Base-by-base conservation (phyloP, 2,113 vertebrate species). In the Pollachius pollachius region DNA sequence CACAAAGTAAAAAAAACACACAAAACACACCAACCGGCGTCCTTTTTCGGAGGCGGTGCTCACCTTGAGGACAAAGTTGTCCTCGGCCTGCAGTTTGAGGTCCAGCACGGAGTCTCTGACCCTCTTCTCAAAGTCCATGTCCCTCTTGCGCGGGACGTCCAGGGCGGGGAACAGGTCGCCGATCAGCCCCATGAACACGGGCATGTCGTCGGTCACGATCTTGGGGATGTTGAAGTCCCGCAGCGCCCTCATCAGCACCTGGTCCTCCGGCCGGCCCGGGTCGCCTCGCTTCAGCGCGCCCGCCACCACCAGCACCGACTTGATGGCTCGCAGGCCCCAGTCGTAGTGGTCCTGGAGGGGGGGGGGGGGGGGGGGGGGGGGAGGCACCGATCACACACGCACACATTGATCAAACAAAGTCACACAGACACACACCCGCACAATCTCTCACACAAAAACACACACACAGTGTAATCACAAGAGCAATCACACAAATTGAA, bases 11-110 rank as follows among this genome's bases (percentile, higher is more conserved):
- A 34, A 34, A 6, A 34, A 48, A 13, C 12, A 8, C 41, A 13
- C 41, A 48, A 48, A 48, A 48, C 9, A 23, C 23, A 23, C 23
- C 23, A 9, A 48, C 9, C 12, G 41, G 8, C 41, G 41, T 9
- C 9, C 6, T 48, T 63, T 15, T 63, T 15, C 15, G 13, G 17
- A 25, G 4, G 18, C 70, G 15, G 0, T 1, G 15, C 68, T 73
- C 82, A 99, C 97, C 92, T 98, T 99, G 19, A 99, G 92, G 52
- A 99, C 90, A 82, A 99, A 99, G 86, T 94, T 97, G 71, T 99
- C 97, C 75, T 98, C 97, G 0, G 97, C 92, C 72, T 98, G 97
- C 66, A 99, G 80, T 48, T 87, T 93, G 18, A 98, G 91, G 54
- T 96, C 94, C 85, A 97, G 59, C 4, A 98, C 85, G 0, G 96